Base-by-base conservation (phyloP, 2,113 vertebrate species). In the Enhydra lutris region DNA sequence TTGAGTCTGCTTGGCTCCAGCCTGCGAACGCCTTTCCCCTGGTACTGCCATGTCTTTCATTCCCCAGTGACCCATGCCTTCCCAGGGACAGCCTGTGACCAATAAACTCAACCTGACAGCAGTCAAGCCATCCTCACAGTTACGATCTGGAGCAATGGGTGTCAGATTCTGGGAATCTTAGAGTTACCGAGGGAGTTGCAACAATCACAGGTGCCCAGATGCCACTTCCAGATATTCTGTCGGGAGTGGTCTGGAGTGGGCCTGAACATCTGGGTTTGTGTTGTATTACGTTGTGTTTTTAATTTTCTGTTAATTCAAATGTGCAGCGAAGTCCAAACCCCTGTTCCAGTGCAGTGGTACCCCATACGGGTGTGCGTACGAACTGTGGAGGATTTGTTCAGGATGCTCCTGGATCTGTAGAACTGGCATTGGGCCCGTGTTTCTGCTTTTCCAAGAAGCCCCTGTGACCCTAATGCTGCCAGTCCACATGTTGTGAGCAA, bases 81-180 rank as follows among this genome's bases (percentile, higher is more conserved):
- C 50, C 21, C 1, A 0, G 13, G 24, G 7, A 21, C 0, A 14
- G 29, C 11, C 34, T 59, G 17, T 52, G 0, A 20, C 39, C 5
- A 42, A 7, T 13, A 23, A 3, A 3, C 0, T 69, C 14, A 4
- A 0, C 45, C 57, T 7, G 23, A 34, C 29, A 52, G 23, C 12
- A 82, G 26, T 8, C 2, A 13, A 8, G 6, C 18, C 2, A 18
- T 23, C 21, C 24, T 73, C 29, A 50, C 6, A 42, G 7, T 18
- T 71, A 57, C 1, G 8, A 12, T 52, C 45, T 18, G 39, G 10
- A 79, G 13, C 12, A 78, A 29, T 0, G 6, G 7, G 4, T 67
- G 39, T 76, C 59, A 59, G 42, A 26, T 91, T 88, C 42, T 17
- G 31, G 9, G n/a, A 36, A 12, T 3, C 20, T 57, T 24, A 13